Evolutionary conservation across 2,888 invertebrate genomes (phyloP).

Genomic region (Ommatoiulus sabulosus): DNA sequence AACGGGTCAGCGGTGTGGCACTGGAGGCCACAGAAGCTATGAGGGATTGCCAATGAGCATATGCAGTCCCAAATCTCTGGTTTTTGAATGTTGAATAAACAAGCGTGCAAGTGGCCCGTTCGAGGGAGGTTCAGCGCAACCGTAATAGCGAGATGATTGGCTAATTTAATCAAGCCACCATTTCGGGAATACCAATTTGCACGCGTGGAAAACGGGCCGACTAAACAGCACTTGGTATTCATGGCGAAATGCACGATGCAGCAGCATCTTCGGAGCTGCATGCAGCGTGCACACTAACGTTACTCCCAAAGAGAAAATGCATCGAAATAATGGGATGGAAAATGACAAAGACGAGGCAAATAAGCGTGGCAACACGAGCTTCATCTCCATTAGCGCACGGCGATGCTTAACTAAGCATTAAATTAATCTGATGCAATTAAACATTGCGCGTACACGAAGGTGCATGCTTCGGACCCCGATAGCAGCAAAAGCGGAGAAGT

Average conservation of each 20-base stretch:
- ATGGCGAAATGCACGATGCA: no score
- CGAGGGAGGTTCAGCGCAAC: neutral
- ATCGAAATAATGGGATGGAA: constrained; percentile 12
- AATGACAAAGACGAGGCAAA: constrained; percentile 3
- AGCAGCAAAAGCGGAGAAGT: neutral
- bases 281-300: no score
- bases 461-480: neutral
- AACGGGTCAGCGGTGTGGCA: no score
- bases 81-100: neutral
- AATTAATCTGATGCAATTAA: constrained; percentile 3
- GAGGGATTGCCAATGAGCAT: neutral
- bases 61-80: neutral
- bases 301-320: neutral
- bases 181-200: neutral
- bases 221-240: neutral
- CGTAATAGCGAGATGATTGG: neutral
- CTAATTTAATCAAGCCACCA: constrained; percentile 11
- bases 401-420: constrained; percentile 1
- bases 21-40: no score
- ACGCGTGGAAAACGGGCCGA: neutral
- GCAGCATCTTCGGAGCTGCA: no score
- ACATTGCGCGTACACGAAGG: neutral
- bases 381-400: neutral
- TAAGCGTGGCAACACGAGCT: neutral
- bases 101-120: neutral